phyloP scores from a whole-genome alignment of 2,797 vertebrate species.

The Gambusia yucatana region DNA sequence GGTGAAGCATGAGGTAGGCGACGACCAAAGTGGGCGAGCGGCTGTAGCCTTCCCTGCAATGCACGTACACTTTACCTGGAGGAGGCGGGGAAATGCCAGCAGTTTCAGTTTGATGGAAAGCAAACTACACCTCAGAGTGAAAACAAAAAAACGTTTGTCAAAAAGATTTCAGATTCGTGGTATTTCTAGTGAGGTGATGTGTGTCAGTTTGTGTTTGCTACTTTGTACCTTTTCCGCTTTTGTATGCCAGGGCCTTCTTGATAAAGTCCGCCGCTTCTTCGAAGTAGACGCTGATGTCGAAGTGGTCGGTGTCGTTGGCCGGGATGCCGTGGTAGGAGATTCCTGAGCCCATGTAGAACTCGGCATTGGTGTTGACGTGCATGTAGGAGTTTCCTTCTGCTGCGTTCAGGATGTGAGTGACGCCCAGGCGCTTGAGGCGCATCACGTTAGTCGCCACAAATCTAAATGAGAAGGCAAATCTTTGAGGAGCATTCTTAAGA shows the following conservation, averaged over 20 bases:
- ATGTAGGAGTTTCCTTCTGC: constrained; percentile 95
- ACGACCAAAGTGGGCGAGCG: constrained; percentile 92
- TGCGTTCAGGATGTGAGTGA: constrained; percentile 93
- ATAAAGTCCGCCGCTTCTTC: constrained; percentile 94
- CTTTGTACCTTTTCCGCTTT: constrained; percentile 83
- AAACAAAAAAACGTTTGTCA: neutral
- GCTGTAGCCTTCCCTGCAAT: constrained; percentile 97
- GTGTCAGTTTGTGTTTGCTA: no score
- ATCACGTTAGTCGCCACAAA: constrained; percentile 86
- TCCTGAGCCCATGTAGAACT: constrained; percentile 87
- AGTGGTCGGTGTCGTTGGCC: constrained; percentile 93
- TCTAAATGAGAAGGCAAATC: constrained; percentile 55
- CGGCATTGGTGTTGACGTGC: constrained; percentile 93
- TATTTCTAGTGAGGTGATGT: neutral
- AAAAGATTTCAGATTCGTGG: neutral
- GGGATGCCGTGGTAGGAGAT: constrained; percentile 91
- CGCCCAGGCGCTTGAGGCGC: constrained; percentile 85
- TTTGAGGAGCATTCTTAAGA: neutral
- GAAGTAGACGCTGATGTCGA: constrained; percentile 92
- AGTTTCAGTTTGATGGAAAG: neutral
- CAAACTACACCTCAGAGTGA: neutral
- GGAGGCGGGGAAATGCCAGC: neutral
- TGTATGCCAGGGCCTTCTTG: constrained; percentile 86
- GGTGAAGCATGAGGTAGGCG: constrained; percentile 92
- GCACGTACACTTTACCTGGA: constrained; percentile 91